Evolutionary conservation across 2,888 invertebrate species (phyloP).

Genomic region (Reticulitermes lucifugus): DNA sequence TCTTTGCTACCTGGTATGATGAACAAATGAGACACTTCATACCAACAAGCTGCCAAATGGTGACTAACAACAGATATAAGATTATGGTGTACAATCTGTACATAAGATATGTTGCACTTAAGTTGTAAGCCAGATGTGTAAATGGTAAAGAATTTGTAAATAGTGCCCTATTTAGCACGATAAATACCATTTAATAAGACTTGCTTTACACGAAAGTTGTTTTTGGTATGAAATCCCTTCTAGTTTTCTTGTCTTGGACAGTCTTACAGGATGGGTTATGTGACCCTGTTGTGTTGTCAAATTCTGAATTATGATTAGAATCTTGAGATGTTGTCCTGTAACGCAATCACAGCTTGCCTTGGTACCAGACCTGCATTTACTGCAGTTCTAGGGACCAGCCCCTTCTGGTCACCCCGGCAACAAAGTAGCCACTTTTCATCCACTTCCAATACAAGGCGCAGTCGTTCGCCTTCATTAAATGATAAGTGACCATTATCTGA

Average conservation of each 20-base stretch:
- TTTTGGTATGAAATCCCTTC: slow-evolving; percentile 26
- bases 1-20: slow-evolving; percentile 7
- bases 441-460: slow-evolving; percentile 80
- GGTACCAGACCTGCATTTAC: slow-evolving; percentile 73
- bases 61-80: neutral
- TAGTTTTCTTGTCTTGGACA: slow-evolving; percentile 7
- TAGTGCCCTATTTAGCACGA: neutral
- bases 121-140: neutral
- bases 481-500: slow-evolving; percentile 82
- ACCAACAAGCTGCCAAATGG: neutral
- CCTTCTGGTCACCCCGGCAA: slow-evolving; percentile 80
- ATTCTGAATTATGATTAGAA: neutral
- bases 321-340: slow-evolving; percentile 23
- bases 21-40: slow-evolving; percentile 27
- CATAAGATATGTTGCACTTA: neutral
- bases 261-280: slow-evolving; percentile 18
- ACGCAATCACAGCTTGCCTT: slow-evolving; percentile 66
- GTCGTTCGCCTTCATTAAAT: slow-evolving; percentile 80
- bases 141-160: neutral
- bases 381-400: slow-evolving; percentile 79
- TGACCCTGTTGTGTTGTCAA: slow-evolving; percentile 9
- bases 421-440: slow-evolving; percentile 82
- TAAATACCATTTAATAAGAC: neutral
- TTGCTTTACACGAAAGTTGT: neutral
- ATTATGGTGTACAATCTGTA: neutral